Conservation (phyloP, 2,797 vertebrate species). For the Microcaecilia unicolor region DNA sequence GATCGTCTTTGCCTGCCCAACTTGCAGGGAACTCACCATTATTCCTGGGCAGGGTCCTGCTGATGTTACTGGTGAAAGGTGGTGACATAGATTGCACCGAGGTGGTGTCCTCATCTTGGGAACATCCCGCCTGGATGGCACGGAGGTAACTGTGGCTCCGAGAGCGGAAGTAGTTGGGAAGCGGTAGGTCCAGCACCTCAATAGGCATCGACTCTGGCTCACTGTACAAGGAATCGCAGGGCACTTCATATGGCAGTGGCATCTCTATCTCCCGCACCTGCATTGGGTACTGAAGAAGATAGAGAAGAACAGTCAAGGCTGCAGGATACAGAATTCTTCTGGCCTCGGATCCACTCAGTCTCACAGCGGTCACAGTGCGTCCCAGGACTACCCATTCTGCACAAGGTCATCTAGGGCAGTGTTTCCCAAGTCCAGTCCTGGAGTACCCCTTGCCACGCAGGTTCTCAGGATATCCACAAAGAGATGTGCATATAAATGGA, state of each 20-base stretch:
- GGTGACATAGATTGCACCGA: slow-evolving; percentile 90
- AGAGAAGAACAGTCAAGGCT: background rate
- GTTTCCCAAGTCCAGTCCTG: too few relatives aligned
- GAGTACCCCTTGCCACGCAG: too few relatives aligned
- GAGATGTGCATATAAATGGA: too few relatives aligned
- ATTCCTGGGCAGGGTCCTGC: slow-evolving; percentile 83
- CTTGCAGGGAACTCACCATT: slow-evolving; percentile 72
- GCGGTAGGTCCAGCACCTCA: slow-evolving; percentile 82
- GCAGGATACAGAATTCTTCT: slow-evolving; percentile 3
- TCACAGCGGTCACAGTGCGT: too few relatives aligned
- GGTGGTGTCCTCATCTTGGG: slow-evolving; percentile 87
- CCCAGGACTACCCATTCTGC: too few relatives aligned
- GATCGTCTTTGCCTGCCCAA: too few relatives aligned
- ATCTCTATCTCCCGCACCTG: slow-evolving; percentile 79
- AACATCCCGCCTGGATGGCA: slow-evolving; percentile 96
- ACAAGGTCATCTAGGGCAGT: too few relatives aligned
- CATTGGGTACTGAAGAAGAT: slow-evolving; percentile 20
- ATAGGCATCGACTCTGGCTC: slow-evolving; percentile 73
- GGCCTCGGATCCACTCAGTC: too few relatives aligned
- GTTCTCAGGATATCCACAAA: too few relatives aligned
- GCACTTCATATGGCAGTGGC: slow-evolving; percentile 80
- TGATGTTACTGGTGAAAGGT: slow-evolving; percentile 72
- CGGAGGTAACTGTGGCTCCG: slow-evolving; percentile 98
- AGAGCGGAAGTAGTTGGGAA: slow-evolving; percentile 92
- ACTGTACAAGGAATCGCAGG: slow-evolving; percentile 79